phyloP scores from a whole-genome alignment of 2,113 vertebrate genomes.

The Pogonocichla stellata region DNA sequence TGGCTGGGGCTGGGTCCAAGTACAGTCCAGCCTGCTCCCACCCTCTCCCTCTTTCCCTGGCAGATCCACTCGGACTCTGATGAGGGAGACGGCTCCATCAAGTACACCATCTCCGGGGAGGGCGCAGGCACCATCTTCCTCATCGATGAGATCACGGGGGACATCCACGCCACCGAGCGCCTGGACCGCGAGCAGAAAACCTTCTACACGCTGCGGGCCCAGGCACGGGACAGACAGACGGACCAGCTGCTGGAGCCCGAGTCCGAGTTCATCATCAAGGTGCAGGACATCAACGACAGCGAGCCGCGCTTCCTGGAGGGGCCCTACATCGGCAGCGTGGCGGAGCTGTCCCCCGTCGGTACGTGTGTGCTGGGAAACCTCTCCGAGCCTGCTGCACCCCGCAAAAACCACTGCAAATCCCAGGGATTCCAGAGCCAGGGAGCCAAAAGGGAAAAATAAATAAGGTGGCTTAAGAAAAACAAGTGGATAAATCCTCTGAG shows the following conservation, averaged over 20 bases:
- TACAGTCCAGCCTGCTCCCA: background rate
- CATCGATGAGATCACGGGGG: conserved; percentile 93
- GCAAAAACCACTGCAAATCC: background rate
- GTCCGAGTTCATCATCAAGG: conserved; percentile 98
- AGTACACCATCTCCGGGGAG: conserved; percentile 98
- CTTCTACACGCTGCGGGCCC: conserved; percentile 92
- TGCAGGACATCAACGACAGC: conserved; percentile 98
- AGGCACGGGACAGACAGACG: conserved; percentile 86
- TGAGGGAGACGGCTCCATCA: conserved; percentile 94
- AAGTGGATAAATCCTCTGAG: conserved; percentile 63
- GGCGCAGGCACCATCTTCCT: conserved; percentile 95
- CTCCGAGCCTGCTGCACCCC: background rate
- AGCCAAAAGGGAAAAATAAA: conserved; percentile 49
- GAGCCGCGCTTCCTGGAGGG: conserved; percentile 97
- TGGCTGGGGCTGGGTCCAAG: background rate
- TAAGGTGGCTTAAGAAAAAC: conserved; percentile 63
- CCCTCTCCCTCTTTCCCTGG: background rate
- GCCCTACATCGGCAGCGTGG: conserved; percentile 95
- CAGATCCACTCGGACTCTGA: conserved; percentile 98
- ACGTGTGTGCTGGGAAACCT: conserved; percentile 41
- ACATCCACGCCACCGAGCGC: conserved; percentile 95
- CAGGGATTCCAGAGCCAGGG: background rate
- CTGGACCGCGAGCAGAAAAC: conserved; percentile 95
- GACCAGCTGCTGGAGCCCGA: conserved; percentile 90
- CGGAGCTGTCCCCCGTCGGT: conserved; percentile 93